phyloP scores from a whole-genome alignment of 2,888 invertebrate genomes.

The Colletes collaris region DNA sequence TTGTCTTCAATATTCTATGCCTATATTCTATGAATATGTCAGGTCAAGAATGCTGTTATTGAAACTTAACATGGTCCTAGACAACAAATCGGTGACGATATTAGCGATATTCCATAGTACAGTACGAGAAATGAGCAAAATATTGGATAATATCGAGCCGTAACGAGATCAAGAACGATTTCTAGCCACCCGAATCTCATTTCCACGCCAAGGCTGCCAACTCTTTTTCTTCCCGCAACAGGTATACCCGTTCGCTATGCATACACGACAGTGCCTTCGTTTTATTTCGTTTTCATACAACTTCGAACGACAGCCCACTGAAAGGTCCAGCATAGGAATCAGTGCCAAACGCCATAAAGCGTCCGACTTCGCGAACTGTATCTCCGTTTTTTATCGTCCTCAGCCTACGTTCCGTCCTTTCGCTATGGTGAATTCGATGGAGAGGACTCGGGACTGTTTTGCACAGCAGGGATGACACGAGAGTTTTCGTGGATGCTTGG shows the following conservation, averaged over 20 bases:
- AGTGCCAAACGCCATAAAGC: slow-evolving; percentile 58
- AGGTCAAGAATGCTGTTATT: too few relatives aligned
- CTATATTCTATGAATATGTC: too few relatives aligned
- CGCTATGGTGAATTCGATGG: slow-evolving; percentile 6
- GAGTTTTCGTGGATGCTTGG: slow-evolving; percentile 23
- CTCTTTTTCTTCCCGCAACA: neutral
- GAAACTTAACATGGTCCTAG: too few relatives aligned
- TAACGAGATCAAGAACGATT: neutral
- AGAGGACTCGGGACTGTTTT: neutral
- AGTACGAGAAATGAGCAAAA: neutral
- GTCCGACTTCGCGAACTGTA: slow-evolving; percentile 44
- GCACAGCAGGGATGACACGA: slow-evolving; percentile 14
- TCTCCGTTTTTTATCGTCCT: neutral
- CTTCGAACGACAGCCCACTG: slow-evolving; percentile 3
- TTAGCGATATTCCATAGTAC: too few relatives aligned
- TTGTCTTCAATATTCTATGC: too few relatives aligned
- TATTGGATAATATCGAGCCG: slow-evolving; percentile 5
- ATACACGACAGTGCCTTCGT: slow-evolving; percentile 3
- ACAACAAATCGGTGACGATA: too few relatives aligned
- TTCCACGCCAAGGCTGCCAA: slow-evolving; percentile 47
- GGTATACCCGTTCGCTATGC: slow-evolving; percentile 2
- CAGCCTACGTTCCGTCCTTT: slow-evolving; percentile 2
- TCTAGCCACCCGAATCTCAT: slow-evolving; percentile 7
- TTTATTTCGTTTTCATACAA: neutral
- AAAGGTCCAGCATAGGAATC: slow-evolving; percentile 44